Percentiles rank a stretch among this genome's conserved stretches.
phyloP scores from a whole-genome alignment of 2,888 invertebrate genomes.

The Melanotus villosus region DNA sequence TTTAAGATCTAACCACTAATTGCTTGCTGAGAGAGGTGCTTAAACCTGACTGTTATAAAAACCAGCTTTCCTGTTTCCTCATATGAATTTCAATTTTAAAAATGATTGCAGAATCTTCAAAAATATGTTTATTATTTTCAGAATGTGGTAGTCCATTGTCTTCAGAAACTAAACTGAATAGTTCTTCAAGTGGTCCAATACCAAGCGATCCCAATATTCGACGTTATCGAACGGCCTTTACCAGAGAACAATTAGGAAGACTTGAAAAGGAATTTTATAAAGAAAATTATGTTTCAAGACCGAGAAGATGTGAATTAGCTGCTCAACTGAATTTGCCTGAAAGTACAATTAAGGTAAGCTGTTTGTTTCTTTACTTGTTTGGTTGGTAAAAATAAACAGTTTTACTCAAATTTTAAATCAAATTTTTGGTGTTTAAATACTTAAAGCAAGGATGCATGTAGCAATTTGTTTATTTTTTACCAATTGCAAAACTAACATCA shows the following conservation, averaged over 20 bases:
- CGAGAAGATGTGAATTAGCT: conserved; percentile 94
- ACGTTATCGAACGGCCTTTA: conserved; percentile 97
- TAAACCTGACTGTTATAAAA: neutral
- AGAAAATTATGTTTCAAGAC: conserved; percentile 98
- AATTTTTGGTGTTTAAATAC: no score
- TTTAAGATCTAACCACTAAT: conserved; percentile 50
- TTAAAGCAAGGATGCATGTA: no score
- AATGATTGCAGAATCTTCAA: no score
- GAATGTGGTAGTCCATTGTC: conserved; percentile 68
- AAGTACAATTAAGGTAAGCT: conserved; percentile 94
- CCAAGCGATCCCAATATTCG: conserved; percentile 79
- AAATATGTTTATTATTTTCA: conserved; percentile 57
- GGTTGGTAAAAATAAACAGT: no score
- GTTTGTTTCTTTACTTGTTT: neutral
- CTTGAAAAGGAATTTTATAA: conserved; percentile 97
- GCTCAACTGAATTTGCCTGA: conserved; percentile 94
- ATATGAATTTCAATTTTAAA: no score
- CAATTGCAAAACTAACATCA: no score
- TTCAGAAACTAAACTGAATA: conserved; percentile 54
- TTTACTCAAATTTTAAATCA: no score
- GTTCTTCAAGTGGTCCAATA: conserved; percentile 42
- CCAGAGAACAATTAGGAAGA: conserved; percentile 91
- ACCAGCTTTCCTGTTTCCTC: neutral
- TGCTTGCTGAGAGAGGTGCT: conserved; percentile 36
- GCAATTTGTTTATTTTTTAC: no score